Percentiles rank a stretch among this genome's conserved stretches.
phyloP scores from a whole-genome alignment of 2,113 vertebrate species.

The Hemicordylus capensis region DNA sequence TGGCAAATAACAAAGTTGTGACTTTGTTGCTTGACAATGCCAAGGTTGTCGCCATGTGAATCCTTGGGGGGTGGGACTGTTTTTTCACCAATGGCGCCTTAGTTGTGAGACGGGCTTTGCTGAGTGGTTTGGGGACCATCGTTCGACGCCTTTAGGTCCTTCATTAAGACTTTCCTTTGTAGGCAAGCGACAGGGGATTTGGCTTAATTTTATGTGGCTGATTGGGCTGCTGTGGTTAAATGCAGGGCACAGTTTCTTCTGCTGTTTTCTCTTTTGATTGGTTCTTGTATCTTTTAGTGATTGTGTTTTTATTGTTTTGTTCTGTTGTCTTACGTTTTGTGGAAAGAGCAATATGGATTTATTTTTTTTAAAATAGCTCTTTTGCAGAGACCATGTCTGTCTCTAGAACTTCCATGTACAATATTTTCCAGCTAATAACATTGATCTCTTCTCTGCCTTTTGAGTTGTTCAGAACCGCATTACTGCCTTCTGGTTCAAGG shows the following conservation, averaged over 20 bases:
- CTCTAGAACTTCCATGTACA: too few species aligned
- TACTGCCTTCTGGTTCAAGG: constrained; percentile 85
- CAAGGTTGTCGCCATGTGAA: neutral
- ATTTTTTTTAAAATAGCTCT: neutral
- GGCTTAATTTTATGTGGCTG: neutral
- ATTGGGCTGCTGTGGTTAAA: neutral
- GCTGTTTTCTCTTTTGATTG: neutral
- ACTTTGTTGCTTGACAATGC: too few species aligned
- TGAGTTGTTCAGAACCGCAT: constrained; percentile 85
- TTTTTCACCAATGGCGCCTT: neutral
- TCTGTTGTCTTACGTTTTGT: neutral
- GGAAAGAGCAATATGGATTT: neutral
- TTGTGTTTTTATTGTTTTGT: neutral
- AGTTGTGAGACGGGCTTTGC: too few species aligned
- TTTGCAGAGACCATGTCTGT: neutral
- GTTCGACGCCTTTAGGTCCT: neutral
- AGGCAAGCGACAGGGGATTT: neutral
- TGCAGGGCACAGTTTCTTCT: neutral
- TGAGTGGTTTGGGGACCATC: neutral
- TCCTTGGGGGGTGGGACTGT: too few species aligned
- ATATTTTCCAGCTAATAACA: neutral
- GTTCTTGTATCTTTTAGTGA: neutral
- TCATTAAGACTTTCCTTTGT: neutral
- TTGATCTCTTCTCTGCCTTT: neutral
- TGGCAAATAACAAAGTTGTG: neutral